Evolutionary conservation across 2,113 vertebrate species (phyloP).

Genomic region (Perccottus glenii): DNA sequence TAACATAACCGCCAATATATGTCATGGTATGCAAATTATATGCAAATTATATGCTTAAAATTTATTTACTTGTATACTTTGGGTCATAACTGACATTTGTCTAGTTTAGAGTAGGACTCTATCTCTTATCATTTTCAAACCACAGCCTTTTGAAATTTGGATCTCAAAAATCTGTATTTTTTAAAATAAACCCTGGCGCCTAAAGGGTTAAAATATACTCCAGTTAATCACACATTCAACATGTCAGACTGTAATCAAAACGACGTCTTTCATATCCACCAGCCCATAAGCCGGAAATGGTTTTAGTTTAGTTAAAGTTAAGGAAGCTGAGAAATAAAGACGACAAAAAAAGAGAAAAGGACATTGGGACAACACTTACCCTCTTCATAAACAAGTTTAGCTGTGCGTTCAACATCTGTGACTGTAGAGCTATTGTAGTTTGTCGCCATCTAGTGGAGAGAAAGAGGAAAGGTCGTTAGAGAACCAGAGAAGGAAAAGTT

Average conservation of each 20-base stretch:
- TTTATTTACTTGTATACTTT: too few species aligned
- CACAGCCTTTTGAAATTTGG: too few species aligned
- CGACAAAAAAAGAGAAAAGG: slow-evolving; percentile 2
- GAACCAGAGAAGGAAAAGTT: neutral
- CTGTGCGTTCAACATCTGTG: slow-evolving; percentile 81
- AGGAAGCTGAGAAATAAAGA: neutral
- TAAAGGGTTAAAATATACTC: neutral
- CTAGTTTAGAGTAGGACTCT: too few species aligned
- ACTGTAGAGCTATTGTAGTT: slow-evolving; percentile 69
- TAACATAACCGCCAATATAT: too few species aligned
- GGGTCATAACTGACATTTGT: too few species aligned
- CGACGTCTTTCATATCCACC: neutral
- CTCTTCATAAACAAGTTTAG: slow-evolving; percentile 95
- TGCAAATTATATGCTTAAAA: too few species aligned
- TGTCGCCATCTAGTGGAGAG: slow-evolving; percentile 85
- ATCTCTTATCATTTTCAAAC: too few species aligned
- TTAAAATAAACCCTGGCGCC: too few species aligned
- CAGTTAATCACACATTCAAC: neutral
- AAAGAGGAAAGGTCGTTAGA: slow-evolving; percentile 3
- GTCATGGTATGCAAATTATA: too few species aligned
- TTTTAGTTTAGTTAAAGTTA: too few species aligned
- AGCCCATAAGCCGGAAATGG: neutral
- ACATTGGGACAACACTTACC: slow-evolving; percentile 79
- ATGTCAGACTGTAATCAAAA: too few species aligned
- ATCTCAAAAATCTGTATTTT: too few species aligned